A percentile compares a stretch with the other conserved stretches of the same genome.
Conservation (phyloP, 2,888 invertebrate genomes). For the Hermaeophaga mercurialis region DNA sequence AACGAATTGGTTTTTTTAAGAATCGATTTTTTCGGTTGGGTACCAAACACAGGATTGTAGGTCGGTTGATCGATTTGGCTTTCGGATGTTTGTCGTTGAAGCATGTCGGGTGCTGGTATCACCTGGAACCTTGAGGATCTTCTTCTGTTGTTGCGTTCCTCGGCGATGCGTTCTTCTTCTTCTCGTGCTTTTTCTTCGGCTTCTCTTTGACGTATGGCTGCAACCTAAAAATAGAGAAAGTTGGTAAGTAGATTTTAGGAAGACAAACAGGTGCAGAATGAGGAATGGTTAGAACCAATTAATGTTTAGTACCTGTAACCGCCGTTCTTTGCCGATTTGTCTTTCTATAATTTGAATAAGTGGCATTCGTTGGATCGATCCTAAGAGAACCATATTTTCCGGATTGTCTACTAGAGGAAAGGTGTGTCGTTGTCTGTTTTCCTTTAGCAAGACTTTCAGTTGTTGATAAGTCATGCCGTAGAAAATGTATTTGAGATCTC, state of each 20-base stretch:
- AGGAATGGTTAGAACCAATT: too few species aligned
- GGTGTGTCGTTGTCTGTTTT: constrained; percentile 71
- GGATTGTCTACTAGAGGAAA: constrained; percentile 95
- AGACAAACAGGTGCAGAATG: too few species aligned
- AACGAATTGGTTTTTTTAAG: constrained; percentile 93
- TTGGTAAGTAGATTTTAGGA: too few species aligned
- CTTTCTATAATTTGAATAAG: constrained; percentile 85
- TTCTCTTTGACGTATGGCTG: constrained; percentile 52
- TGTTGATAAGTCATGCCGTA: constrained; percentile 90
- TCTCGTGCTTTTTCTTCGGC: constrained; percentile 59
- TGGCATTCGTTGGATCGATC: constrained; percentile 91
- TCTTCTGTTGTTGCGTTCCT: constrained; percentile 62
- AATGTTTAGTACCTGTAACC: constrained; percentile 65
- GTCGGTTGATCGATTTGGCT: constrained; percentile 57
- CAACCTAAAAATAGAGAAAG: constrained; percentile 60
- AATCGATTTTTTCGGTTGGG: constrained; percentile 78
- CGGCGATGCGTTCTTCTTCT: constrained; percentile 62
- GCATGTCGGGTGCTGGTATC: constrained; percentile 82
- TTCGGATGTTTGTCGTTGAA: constrained; percentile 56
- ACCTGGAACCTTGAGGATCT: constrained; percentile 74
- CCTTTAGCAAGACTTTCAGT: constrained; percentile 83
- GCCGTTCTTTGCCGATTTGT: constrained; percentile 82
- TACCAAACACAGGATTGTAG: constrained; percentile 57
- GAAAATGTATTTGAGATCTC: constrained; percentile 88
- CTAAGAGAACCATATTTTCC: constrained; percentile 88